Conservation (phyloP, 2,797 vertebrate species). For the Echiichthys vipera region DNA sequence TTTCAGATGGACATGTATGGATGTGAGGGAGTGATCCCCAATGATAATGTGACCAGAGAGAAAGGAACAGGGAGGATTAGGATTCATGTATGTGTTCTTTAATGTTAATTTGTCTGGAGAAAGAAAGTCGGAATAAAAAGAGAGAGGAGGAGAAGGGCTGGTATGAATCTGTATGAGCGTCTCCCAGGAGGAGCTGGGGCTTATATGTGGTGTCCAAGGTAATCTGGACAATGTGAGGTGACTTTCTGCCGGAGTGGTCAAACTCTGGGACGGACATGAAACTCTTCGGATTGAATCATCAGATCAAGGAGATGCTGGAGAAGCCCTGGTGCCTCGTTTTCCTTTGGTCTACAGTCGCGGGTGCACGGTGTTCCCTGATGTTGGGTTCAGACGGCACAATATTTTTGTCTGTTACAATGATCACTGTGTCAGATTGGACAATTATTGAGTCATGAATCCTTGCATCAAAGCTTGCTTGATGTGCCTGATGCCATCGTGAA, state of each 20-base stretch:
- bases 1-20: conserved; percentile 36
- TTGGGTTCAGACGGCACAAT: no score
- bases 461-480: no score
- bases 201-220: conserved; percentile 8
- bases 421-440: no score
- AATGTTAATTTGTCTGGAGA: conserved; percentile 58
- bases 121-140: conserved; percentile 1
- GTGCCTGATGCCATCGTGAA: no score
- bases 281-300: background rate
- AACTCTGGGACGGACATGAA: background rate
- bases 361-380: no score
- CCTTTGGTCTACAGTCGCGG: no score
- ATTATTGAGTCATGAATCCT: no score
- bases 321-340: background rate
- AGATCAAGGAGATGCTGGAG: background rate
- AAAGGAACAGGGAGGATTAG: conserved; percentile 39
- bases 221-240: background rate
- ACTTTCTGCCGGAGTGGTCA: background rate
- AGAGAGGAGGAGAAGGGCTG: background rate
- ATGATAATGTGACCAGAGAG: conserved; percentile 44
- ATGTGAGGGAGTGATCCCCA: conserved; percentile 53
- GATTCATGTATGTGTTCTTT: conserved; percentile 71
- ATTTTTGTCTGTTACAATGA: no score
- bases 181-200: conserved; percentile 25
- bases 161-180: conserved; percentile 55